These are phyloP conservation scores for Chrysoperla carnea DNA, from an alignment of 1,140 invertebrate genomes.

Conservation along the genomic window DNA sequence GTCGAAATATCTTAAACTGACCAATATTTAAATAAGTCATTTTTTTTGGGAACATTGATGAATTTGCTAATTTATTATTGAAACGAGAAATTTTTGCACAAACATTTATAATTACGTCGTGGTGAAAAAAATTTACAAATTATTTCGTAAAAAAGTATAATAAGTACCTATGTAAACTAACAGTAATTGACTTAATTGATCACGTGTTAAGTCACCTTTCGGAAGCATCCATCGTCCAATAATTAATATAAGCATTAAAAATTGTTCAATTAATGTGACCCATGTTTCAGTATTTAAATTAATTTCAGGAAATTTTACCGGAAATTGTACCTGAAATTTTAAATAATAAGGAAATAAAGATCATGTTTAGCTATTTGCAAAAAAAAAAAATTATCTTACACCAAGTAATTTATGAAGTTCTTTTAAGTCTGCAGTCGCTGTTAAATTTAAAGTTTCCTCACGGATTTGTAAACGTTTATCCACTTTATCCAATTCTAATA, in stretches of 20 bases:
- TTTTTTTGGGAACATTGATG: too few species aligned
- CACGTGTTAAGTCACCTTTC: constrained; percentile 73
- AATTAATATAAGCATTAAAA: constrained; percentile 74
- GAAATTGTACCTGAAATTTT: constrained; percentile 25
- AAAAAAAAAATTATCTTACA: too few species aligned
- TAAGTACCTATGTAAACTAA: constrained; percentile 57
- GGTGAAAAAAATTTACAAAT: too few species aligned
- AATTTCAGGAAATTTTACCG: constrained; percentile 35
- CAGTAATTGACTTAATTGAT: constrained; percentile 80
- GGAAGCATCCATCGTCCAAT: constrained; percentile 78
- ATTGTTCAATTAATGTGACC: constrained; percentile 77
- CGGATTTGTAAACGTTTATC: constrained; percentile 36
- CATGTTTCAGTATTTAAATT: constrained; percentile 56
- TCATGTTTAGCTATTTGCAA: too few species aligned
- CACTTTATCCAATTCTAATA: constrained; percentile 67
- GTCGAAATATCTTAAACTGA: too few species aligned
- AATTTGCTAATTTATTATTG: too few species aligned
- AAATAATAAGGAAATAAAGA: not conserved
- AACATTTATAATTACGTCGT: too few species aligned
- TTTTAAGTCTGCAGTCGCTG: constrained; percentile 28
- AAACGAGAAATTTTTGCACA: too few species aligned
- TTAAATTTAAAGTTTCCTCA: constrained; percentile 32
- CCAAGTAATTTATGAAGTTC: constrained; percentile 35
- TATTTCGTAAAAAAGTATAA: too few species aligned
- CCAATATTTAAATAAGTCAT: too few species aligned